phyloP scores from a whole-genome alignment of 2,888 invertebrate genomes.

The Antheraea yamamai region DNA sequence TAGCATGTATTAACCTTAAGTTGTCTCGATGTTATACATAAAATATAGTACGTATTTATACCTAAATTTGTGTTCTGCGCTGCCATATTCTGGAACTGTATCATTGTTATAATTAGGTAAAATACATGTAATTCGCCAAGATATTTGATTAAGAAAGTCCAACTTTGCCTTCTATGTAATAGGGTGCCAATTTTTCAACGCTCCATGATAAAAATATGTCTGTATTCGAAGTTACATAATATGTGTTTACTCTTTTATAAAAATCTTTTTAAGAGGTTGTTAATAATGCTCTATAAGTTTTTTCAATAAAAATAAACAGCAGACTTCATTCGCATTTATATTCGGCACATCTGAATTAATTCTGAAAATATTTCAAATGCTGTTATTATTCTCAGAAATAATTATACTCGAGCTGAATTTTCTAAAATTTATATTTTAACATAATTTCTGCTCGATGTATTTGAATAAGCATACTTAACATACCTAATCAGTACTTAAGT shows the following conservation, averaged over 20 bases:
- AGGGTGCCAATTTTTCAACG: background rate
- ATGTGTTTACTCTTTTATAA: constrained; percentile 5
- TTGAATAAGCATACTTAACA: background rate
- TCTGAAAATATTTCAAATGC: no score
- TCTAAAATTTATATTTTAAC: background rate
- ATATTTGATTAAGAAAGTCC: background rate
- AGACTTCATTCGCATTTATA: background rate
- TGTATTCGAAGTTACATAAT: constrained; percentile 7
- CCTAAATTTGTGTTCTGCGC: no score
- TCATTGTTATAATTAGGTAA: no score
- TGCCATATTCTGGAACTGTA: no score
- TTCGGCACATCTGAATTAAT: background rate
- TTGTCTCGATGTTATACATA: no score
- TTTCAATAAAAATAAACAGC: background rate
- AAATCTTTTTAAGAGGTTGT: constrained; percentile 3
- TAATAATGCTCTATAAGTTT: constrained; percentile 8
- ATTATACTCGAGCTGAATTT: background rate
- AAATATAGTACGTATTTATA: no score
- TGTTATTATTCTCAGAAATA: background rate
- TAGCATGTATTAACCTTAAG: no score
- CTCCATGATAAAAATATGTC: background rate
- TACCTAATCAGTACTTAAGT: background rate
- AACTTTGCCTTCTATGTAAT: background rate
- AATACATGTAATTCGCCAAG: background rate
- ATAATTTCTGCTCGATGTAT: background rate